A percentile compares a stretch with the other conserved stretches of the same genome.
phyloP scores from a whole-genome alignment of 2,797 vertebrate genomes.

The Aselliscus stoliczkanus region DNA sequence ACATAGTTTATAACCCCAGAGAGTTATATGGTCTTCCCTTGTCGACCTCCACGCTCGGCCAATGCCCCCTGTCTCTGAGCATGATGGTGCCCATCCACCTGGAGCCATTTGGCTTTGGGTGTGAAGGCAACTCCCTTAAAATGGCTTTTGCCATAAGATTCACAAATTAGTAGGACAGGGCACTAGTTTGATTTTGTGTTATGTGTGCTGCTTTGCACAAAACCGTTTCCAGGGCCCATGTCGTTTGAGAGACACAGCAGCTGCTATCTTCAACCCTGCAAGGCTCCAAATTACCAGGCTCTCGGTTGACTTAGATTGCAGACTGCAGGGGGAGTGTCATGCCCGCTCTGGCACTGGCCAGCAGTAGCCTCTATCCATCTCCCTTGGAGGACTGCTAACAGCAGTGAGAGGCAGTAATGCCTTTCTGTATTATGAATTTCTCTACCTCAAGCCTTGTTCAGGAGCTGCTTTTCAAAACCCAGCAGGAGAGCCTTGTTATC shows the following conservation, averaged over 20 bases:
- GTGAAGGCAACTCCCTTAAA: neutral
- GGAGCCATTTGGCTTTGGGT: neutral
- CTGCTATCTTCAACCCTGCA: neutral
- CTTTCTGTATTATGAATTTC: fast-evolving
- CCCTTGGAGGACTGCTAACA: neutral
- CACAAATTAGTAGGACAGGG: fast-evolving
- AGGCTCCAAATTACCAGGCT: neutral
- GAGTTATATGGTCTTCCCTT: fast-evolving
- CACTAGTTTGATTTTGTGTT: neutral
- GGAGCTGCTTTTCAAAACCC: neutral
- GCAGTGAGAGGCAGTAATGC: neutral
- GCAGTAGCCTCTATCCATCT: neutral
- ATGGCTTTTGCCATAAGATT: neutral
- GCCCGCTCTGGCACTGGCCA: fast-evolving
- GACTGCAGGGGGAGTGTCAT: fast-evolving
- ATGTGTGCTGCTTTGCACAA: neutral
- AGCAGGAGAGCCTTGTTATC: neutral
- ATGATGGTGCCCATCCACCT: fast-evolving
- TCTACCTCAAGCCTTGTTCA: neutral
- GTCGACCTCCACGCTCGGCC: fast-evolving
- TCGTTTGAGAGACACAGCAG: neutral
- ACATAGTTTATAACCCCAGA: no score
- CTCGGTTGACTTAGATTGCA: neutral
- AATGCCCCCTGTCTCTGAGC: fast-evolving
- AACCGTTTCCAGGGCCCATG: neutral